These are phyloP conservation scores for Leucoraja erinaceus DNA, from an alignment of 2,113 vertebrate species.

Conservation along the genomic window DNA sequence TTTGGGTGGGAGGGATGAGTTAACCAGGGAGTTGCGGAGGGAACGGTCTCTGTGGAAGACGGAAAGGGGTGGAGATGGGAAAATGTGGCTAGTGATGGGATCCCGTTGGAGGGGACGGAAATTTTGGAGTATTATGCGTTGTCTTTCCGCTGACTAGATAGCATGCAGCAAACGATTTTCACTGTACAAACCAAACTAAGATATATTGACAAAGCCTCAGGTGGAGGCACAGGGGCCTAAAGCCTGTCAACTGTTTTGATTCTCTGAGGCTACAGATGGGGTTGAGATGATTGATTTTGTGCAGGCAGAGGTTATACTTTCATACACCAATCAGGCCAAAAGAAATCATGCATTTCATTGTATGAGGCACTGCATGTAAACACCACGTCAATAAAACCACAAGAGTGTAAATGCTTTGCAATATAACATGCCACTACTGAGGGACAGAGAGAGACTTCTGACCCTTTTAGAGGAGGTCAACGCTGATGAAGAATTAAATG, in stretches of 20 bases:
- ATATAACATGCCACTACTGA: not conserved
- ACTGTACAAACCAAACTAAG: too few relatives aligned
- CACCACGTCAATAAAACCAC: constrained; percentile 39
- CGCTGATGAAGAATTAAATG: constrained; percentile 20
- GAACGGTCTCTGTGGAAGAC: too few relatives aligned
- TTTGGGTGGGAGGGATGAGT: too few relatives aligned
- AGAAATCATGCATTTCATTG: constrained; percentile 40
- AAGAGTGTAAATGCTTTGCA: constrained; percentile 34
- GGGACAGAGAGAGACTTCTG: not conserved
- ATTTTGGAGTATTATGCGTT: too few relatives aligned
- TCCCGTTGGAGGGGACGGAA: too few relatives aligned
- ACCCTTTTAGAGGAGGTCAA: constrained; percentile 25
- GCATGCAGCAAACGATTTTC: too few relatives aligned
- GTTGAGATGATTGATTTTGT: constrained; percentile 26
- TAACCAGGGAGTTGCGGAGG: too few relatives aligned
- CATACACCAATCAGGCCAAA: constrained; percentile 36
- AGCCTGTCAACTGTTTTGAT: not conserved
- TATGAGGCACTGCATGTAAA: constrained; percentile 40
- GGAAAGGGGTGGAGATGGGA: too few relatives aligned
- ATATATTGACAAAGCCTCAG: not conserved
- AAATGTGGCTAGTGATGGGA: too few relatives aligned
- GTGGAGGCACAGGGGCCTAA: too few relatives aligned
- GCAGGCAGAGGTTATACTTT: constrained; percentile 33
- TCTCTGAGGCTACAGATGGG: not conserved
- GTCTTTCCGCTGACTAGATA: too few relatives aligned